Percentiles rank a stretch among this genome's conserved stretches.
phyloP scores from a whole-genome alignment of 2,888 invertebrate species.

The Dynastes grantii region DNA sequence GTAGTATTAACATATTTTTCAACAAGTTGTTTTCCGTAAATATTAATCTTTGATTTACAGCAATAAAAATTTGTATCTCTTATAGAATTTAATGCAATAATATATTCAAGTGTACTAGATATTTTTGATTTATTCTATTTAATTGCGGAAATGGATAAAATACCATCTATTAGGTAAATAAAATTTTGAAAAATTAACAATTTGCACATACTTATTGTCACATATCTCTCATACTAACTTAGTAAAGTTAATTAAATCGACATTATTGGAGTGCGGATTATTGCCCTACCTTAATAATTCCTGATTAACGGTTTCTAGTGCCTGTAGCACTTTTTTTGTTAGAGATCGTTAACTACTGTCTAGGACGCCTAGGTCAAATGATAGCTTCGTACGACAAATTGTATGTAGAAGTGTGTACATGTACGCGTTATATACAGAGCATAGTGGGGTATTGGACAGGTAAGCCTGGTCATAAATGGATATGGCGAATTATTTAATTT shows the following conservation, averaged over 20 bases:
- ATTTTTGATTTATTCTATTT: no score
- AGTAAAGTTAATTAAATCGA: slow-evolving; percentile 11
- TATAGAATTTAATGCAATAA: background rate
- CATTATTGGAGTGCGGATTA: slow-evolving; percentile 4
- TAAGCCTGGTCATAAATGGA: no score
- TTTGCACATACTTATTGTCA: background rate
- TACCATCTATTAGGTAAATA: background rate
- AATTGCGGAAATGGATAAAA: no score
- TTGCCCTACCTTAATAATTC: slow-evolving; percentile 38
- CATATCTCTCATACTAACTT: background rate
- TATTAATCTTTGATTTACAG: no score
- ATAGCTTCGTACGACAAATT: background rate
- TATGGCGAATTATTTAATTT: no score
- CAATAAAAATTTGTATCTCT: background rate
- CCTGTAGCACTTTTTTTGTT: slow-evolving; percentile 27
- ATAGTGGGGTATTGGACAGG: no score
- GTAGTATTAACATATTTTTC: no score
- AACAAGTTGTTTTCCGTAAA: no score
- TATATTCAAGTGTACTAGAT: no score
- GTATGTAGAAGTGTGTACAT: background rate
- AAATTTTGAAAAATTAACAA: no score
- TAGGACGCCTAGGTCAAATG: slow-evolving; percentile 6
- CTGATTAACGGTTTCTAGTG: slow-evolving; percentile 42
- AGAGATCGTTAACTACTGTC: background rate
- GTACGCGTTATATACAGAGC: background rate